Evolutionary conservation across 2,113 vertebrate genomes (phyloP), one percentile per base, ranked within the genome.

Genomic region (Pelecanoides urinatrix): DNA sequence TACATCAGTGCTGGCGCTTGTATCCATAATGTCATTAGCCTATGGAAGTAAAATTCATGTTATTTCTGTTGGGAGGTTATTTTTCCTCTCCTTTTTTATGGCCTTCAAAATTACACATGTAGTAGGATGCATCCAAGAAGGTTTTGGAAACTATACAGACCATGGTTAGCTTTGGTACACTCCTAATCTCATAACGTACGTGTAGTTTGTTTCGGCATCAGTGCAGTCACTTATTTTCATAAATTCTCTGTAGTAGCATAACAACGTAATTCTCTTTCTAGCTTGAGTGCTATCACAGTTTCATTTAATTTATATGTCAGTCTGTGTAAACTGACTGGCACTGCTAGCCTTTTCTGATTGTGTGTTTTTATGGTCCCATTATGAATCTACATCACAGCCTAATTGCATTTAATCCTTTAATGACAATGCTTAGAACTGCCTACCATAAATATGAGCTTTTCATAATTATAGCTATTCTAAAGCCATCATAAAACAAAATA

Each of bases 171-270:
- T 55, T 55, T 17, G 53, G 4, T 58, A 34, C 3, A 23, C 2
- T 44, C 13, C 16, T 52, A 27, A 11, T 44, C 49, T 68, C 4
- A 2, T 59, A 52, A 32, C 0, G 0, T 38, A 19, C 0, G 1
- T 25, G 5, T n/a, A 53, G 11, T 62, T 66, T 62, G 9, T 66
- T 89, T 76, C 63, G 20, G 9, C 21, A 73, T 50, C 29, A 44
- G 8, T 59, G 29, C 29, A 74, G 20, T 44, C 38, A 63, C 4
- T 63, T 47, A 56, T 52, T 87, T 90, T 62, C 8, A 16, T 86
- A 71, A 84, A 66, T 50, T 75, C 29, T 75, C 16, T 40, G 12
- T 21, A 65, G 44, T 22, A 70, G 15, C 16, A 25, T 52, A 56
- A 40, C 11, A 44, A 44, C 8, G 12, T 74, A 67, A 62, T 71